These are phyloP conservation scores for Synanthedon vespiformis DNA, from an alignment of 2,888 invertebrate genomes.

Conservation along the genomic window DNA sequence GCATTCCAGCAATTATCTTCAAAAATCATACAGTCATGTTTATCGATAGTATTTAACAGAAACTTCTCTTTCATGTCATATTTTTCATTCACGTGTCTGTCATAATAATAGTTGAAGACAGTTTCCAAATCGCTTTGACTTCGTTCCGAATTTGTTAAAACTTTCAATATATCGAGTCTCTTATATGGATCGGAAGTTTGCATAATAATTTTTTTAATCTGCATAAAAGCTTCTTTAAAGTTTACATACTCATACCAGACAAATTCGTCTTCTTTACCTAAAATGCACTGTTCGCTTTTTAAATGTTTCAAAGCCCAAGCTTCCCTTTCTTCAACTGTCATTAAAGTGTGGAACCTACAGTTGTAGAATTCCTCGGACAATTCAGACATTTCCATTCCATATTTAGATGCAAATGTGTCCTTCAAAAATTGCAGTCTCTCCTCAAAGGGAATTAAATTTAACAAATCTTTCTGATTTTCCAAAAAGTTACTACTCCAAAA, in stretches of 20 bases:
- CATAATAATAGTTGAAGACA: conserved; percentile 32
- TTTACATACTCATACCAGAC: conserved; percentile 33
- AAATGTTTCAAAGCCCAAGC: conserved; percentile 34
- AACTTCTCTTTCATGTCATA: conserved; percentile 21
- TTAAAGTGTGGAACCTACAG: conserved; percentile 17
- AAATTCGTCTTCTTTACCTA: conserved; percentile 24
- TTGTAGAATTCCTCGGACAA: conserved; percentile 21
- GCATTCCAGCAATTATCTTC: conserved; percentile 30
- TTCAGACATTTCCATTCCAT: conserved; percentile 28
- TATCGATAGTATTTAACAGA: conserved; percentile 17
- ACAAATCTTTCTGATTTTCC: conserved; percentile 17
- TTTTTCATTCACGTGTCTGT: conserved; percentile 35
- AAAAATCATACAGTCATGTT: conserved; percentile 28
- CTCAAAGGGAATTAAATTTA: conserved; percentile 23
- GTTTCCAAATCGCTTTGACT: conserved; percentile 23
- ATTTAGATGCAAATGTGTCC: conserved; percentile 24
- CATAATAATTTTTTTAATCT: conserved; percentile 24
- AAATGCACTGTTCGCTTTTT: conserved; percentile 20
- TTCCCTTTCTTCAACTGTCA: conserved; percentile 28
- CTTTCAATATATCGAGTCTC: conserved; percentile 21
- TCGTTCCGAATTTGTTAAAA: conserved; percentile 24
- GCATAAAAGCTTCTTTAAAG: conserved; percentile 28
- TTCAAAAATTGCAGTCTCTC: conserved; percentile 26
- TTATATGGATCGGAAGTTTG: conserved; percentile 16
- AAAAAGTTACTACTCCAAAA: conserved; percentile 30